These are phyloP conservation scores for Coleophora deauratella DNA, from an alignment of 2,888 invertebrate genomes.

Conservation along the genomic window DNA sequence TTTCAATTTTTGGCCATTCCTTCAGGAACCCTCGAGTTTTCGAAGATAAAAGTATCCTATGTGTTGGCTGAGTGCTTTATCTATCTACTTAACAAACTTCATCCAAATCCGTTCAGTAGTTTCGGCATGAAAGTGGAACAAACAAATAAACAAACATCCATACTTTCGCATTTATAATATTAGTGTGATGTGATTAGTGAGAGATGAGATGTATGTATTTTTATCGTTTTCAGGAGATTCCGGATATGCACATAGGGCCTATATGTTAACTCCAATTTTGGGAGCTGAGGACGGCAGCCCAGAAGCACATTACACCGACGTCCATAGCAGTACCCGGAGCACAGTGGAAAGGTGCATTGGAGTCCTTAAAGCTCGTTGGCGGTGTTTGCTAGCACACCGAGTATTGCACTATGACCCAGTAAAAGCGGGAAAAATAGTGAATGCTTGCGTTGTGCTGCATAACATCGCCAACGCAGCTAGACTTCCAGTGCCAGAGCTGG, in stretches of 20 bases:
- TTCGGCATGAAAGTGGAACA: too few relatives aligned
- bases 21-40: too few relatives aligned
- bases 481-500: not conserved
- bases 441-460: constrained; percentile 1
- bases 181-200: not conserved
- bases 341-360: constrained; percentile 9
- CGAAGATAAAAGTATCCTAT: too few relatives aligned
- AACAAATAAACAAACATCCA: too few relatives aligned
- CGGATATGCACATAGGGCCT: constrained; percentile 11
- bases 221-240: constrained; percentile 10
- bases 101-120: too few relatives aligned
- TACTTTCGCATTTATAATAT: too few relatives aligned
- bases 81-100: too few relatives aligned
- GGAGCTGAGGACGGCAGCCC: constrained; percentile 1
- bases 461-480: not conserved
- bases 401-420: too few relatives aligned
- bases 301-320: constrained; percentile 2
- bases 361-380: constrained; percentile 13
- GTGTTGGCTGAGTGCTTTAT: too few relatives aligned
- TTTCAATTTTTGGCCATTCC: too few relatives aligned
- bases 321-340: not conserved
- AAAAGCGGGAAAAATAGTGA: not conserved
- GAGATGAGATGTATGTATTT: not conserved
- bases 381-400: constrained; percentile 13
- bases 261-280: constrained; percentile 10